phyloP scores from a whole-genome alignment of 2,888 invertebrate genomes.

The Onchidella celtica region DNA sequence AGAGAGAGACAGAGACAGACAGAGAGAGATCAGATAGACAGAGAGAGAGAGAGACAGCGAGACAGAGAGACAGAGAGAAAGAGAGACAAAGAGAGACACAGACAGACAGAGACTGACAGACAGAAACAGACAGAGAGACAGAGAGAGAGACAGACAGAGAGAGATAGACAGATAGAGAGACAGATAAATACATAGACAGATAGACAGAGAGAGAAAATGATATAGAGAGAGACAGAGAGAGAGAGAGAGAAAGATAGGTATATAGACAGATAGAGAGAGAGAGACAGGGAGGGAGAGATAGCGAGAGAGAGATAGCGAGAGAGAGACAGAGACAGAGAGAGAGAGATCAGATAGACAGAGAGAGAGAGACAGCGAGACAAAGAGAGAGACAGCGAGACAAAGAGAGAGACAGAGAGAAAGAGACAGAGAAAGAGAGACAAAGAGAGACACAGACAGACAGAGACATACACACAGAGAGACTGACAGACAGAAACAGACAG shows the following conservation, averaged over 20 bases:
- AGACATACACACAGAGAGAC: too few species aligned
- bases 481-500: too few species aligned
- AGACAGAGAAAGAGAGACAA: too few species aligned
- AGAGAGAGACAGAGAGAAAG: neutral
- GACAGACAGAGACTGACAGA: neutral
- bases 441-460: too few species aligned
- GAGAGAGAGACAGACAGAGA: neutral
- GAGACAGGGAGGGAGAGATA: neutral
- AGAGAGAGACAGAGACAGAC: neutral
- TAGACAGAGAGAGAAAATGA: neutral
- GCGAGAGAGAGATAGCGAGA: neutral
- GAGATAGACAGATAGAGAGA: too few species aligned
- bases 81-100: neutral
- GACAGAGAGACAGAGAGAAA: neutral
- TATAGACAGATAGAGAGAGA: neutral
- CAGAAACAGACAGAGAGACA: neutral
- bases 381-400: neutral
- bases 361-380: neutral
- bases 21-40: neutral
- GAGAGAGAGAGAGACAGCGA: neutral
- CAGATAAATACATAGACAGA: neutral
- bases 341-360: too few species aligned
- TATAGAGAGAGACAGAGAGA: neutral
- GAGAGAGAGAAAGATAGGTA: neutral
- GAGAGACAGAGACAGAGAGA: neutral